phyloP scores from a whole-genome alignment of 2,888 invertebrate species.

The Plemyria rubiginata region DNA sequence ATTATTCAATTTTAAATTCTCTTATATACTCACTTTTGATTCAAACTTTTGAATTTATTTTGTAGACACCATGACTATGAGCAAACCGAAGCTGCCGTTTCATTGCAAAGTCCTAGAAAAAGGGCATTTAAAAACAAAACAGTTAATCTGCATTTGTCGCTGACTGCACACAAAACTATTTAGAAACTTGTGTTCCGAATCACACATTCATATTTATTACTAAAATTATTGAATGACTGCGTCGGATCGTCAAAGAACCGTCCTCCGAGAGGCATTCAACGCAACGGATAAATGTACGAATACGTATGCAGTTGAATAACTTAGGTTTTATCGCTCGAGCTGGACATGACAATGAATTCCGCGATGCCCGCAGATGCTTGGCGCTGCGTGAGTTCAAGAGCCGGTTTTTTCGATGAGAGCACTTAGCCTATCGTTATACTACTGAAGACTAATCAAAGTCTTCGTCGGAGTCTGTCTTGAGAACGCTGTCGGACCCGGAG shows the following conservation, averaged over 20 bases:
- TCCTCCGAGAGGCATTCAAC: constrained; percentile 4
- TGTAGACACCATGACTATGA: too few relatives aligned
- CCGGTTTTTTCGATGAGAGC: constrained; percentile 44
- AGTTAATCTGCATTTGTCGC: too few relatives aligned
- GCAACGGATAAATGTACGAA: constrained; percentile 15
- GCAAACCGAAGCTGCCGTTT: too few relatives aligned
- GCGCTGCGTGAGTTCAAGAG: constrained; percentile 30
- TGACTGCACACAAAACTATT: background rate
- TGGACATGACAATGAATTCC: constrained; percentile 23
- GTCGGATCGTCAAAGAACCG: constrained; percentile 4
- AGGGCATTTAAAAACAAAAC: too few relatives aligned
- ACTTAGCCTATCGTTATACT: constrained; percentile 50
- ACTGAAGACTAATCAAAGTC: constrained; percentile 69
- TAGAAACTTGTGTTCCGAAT: background rate
- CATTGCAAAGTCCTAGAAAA: too few relatives aligned
- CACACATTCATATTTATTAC: constrained; percentile 4
- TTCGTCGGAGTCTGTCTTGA: constrained; percentile 81
- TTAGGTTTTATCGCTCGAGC: constrained; percentile 22
- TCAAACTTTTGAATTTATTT: too few relatives aligned
- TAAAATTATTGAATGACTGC: constrained; percentile 3
- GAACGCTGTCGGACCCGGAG: constrained; percentile 79
- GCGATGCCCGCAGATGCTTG: constrained; percentile 7
- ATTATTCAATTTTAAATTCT: too few relatives aligned
- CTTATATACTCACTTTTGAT: too few relatives aligned
- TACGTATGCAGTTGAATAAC: constrained; percentile 12